phyloP scores from a whole-genome alignment of 53 echinoderm and acorn worm species.

The Apostichopus leukothele region DNA sequence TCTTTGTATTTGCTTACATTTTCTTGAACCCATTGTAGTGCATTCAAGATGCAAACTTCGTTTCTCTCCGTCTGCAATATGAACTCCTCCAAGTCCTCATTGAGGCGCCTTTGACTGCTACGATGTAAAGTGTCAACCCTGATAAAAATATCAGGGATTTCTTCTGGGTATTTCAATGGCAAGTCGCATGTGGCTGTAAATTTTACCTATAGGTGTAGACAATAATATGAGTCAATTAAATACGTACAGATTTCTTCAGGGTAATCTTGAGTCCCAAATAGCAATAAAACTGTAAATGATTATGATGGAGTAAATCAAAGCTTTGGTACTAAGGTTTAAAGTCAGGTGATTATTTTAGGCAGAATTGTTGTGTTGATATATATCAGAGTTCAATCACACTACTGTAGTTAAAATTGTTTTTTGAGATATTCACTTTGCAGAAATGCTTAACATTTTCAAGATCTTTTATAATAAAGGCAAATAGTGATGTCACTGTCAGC shows the following conservation, averaged over 20 bases:
- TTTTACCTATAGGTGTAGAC: slow-evolving; percentile 55
- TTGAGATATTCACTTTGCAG: no score
- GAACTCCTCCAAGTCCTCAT: slow-evolving; percentile 73
- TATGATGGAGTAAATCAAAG: neutral
- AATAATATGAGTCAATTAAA: neutral
- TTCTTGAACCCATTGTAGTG: slow-evolving; percentile 85
- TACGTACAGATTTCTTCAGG: no score
- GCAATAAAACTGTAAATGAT: neutral
- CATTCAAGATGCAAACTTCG: slow-evolving; percentile 77
- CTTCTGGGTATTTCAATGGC: slow-evolving; percentile 70
- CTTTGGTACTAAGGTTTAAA: no score
- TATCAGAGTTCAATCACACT: no score
- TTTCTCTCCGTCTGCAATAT: slow-evolving; percentile 67
- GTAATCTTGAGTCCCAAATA: no score
- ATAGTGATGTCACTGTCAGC: no score
- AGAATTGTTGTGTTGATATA: no score
- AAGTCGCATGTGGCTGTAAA: slow-evolving; percentile 66
- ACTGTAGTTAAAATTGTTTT: no score
- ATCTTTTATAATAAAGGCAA: no score
- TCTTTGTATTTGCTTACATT: slow-evolving; percentile 63
- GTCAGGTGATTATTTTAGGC: no score
- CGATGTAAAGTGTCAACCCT: slow-evolving; percentile 24
- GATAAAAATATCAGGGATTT: slow-evolving; percentile 53
- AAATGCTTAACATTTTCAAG: no score
- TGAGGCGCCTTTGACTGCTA: slow-evolving; percentile 58